phyloP scores from a whole-genome alignment of 1,140 invertebrate species.

The Dreissena polymorpha region DNA sequence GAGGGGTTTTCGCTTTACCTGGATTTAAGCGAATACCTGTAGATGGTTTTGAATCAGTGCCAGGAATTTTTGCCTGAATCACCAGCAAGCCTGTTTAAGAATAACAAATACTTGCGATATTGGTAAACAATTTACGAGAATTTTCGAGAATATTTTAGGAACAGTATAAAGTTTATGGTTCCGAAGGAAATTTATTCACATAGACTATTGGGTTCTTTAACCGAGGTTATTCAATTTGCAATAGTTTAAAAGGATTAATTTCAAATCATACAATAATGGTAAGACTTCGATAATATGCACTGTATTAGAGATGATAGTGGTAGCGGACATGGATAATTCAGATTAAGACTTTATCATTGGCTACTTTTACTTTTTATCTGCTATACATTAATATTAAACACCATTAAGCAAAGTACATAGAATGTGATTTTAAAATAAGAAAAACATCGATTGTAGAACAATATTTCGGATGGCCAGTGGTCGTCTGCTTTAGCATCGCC shows the following conservation, averaged over 20 bases:
- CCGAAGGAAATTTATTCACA: neutral
- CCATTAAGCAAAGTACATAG: too few species aligned
- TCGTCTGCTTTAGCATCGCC: too few species aligned
- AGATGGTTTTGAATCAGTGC: constrained; percentile 38
- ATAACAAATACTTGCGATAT: neutral
- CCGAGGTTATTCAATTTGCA: neutral
- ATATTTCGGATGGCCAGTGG: too few species aligned
- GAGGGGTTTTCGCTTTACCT: constrained; percentile 15
- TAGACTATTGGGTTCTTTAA: neutral
- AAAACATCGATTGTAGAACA: too few species aligned
- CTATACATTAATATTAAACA: too few species aligned
- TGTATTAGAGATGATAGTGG: neutral
- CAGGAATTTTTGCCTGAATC: constrained; percentile 37
- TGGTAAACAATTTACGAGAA: neutral
- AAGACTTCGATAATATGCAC: neutral
- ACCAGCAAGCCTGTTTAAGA: neutral
- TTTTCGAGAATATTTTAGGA: constrained; percentile 2
- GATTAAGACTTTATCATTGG: too few species aligned
- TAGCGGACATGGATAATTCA: neutral
- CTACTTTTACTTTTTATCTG: too few species aligned
- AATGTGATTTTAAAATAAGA: too few species aligned
- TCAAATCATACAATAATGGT: neutral
- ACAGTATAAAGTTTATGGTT: neutral
- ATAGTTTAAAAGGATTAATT: neutral
- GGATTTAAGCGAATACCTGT: constrained; percentile 5